These are phyloP conservation scores for Acrobasis consociella DNA, from an alignment of 2,888 invertebrate genomes.

Conservation along the genomic window DNA sequence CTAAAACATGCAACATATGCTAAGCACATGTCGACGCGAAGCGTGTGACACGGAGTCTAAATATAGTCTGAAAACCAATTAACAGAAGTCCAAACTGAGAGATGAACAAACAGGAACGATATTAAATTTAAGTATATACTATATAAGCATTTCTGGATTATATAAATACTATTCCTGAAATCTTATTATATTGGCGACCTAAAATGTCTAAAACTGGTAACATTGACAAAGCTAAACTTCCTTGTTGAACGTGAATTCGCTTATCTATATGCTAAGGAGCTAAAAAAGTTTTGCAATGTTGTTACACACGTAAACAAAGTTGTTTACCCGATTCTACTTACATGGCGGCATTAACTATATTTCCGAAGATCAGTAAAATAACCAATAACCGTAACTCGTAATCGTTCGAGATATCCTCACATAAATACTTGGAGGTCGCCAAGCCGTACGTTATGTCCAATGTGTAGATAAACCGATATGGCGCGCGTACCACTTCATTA, in stretches of 20 bases:
- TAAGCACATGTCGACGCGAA: slow-evolving; percentile 20
- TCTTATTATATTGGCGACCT: too few species aligned
- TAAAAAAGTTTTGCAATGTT: not conserved
- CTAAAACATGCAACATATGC: slow-evolving; percentile 19
- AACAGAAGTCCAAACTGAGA: slow-evolving; percentile 1
- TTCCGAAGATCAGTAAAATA: slow-evolving; percentile 7
- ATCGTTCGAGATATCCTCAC: slow-evolving; percentile 18
- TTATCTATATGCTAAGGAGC: too few species aligned
- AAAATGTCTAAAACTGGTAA: too few species aligned
- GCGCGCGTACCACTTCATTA: slow-evolving; percentile 36
- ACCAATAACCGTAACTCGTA: slow-evolving; percentile 23
- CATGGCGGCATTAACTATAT: not conserved
- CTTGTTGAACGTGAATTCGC: too few species aligned
- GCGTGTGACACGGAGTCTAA: slow-evolving; percentile 17
- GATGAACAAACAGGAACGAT: slow-evolving; percentile 2
- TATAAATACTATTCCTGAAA: too few species aligned
- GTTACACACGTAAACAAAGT: not conserved
- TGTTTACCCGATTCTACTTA: slow-evolving; percentile 3
- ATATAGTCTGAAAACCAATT: slow-evolving; percentile 18
- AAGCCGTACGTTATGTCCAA: slow-evolving; percentile 28
- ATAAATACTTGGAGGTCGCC: slow-evolving; percentile 20
- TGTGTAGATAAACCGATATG: slow-evolving; percentile 44
- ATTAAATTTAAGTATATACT: not conserved
- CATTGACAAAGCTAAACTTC: too few species aligned
- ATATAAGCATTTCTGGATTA: too few species aligned